Percentiles rank a stretch among this genome's conserved stretches.
phyloP scores from a whole-genome alignment of 2,888 invertebrate species.

The Clistopyga incitator region DNA sequence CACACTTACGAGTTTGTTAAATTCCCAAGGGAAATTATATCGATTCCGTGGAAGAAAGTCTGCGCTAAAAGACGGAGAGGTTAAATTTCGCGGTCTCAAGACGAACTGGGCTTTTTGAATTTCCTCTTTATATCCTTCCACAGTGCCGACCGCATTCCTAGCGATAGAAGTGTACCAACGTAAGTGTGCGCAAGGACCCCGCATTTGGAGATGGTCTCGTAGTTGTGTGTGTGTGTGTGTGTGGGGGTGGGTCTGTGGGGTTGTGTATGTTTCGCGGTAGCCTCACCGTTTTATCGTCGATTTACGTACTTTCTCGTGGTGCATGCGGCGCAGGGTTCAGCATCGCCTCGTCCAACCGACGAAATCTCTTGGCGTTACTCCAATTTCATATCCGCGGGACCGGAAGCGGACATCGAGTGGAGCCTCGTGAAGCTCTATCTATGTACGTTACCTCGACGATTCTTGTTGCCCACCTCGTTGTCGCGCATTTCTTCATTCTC shows the following conservation, averaged over 20 bases:
- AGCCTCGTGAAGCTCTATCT: conserved; percentile 16
- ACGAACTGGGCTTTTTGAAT: conserved; percentile 47
- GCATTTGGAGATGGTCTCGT: conserved; percentile 23
- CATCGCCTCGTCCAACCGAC: conserved; percentile 20
- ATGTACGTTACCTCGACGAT: conserved; percentile 14
- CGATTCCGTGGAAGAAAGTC: conserved; percentile 1
- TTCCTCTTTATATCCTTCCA: conserved; percentile 23
- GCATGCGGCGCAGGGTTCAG: conserved; percentile 34
- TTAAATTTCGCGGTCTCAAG: conserved; percentile 25
- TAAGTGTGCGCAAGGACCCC: conserved; percentile 25
- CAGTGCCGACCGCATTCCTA: conserved; percentile 51
- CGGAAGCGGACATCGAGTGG: conserved; percentile 66
- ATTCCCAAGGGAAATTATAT: background rate
- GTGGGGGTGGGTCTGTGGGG: background rate
- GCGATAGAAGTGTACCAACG: conserved; percentile 5
- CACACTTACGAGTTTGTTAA: background rate
- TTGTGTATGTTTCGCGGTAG: conserved; percentile 21
- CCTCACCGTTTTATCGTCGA: conserved; percentile 56
- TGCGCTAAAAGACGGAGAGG: background rate
- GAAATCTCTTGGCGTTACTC: conserved; percentile 62
- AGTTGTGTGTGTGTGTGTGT: background rate
- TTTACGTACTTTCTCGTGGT: conserved; percentile 57
- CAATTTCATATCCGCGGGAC: conserved; percentile 63
- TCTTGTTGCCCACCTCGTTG: conserved; percentile 25
- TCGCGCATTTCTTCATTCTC: conserved; percentile 18